Base-by-base conservation (phyloP, 2,113 vertebrate genomes). In the Protobothrops mucrosquamatus region DNA sequence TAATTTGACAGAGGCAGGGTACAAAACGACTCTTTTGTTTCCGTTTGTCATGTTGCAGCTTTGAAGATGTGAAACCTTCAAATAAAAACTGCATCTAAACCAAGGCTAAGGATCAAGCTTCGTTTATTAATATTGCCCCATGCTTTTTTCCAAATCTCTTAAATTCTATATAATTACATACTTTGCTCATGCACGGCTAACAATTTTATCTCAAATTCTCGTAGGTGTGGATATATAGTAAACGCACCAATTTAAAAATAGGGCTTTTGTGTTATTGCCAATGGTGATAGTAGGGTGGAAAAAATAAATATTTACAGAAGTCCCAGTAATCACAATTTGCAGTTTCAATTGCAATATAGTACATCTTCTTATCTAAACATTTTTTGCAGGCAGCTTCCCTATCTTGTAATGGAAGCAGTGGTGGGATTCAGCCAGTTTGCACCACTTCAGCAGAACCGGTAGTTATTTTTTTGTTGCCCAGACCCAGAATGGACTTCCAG, bases 21-120 rank as follows among this genome's bases (percentile, higher is more conserved):
- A 51, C 55, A 26, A 93, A 93, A 86, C 86, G 74, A 93, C 69
- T 74, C 85, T 93, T 92, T 69, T 55, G 89, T 92, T 92, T 93
- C 29, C 26, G 81, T n/a, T n/a, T 12, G n/a, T 92, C 87, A 89
- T 90, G 61, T 24, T 15, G 5, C 22, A 59, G 88, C 55, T 93
- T 61, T 59, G 46, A 93, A 90, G 39, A 74, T 51, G 64, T 23
- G 18, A 15, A 34, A n/a, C 4, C 12, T 20, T 88, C 87, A 92
- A 59, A 43, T 59, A 69, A 85, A 89, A 89, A 81, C 81, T 57
- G 48, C 34, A 8, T 55, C n/a, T 88, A 51, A n/a, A 54, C 14
- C 89, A 86, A 59, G 55, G 23, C 39, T 48, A 20, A 20, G 43
- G 85, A 85, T 57, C 34, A 89, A 56, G 55, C 24, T 74, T 89